Evolutionary conservation across 2,888 invertebrate genomes (phyloP).

Genomic region (Icerya purchasi): DNA sequence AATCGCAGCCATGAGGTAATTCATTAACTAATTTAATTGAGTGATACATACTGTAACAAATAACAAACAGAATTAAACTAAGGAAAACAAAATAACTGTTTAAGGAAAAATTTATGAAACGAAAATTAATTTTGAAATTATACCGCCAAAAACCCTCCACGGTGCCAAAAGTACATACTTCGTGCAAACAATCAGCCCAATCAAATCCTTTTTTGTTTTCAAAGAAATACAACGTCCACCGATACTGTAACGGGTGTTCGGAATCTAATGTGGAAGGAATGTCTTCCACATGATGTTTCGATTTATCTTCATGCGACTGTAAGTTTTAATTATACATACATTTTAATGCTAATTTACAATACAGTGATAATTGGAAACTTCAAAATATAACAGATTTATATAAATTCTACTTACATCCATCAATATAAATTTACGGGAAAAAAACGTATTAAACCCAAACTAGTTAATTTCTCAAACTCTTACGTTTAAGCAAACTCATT

Average conservation of each 20-base stretch:
- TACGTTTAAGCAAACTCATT: no score
- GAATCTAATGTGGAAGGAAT: constrained; percentile 16
- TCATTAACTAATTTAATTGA: constrained; percentile 76
- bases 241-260: constrained; percentile 85
- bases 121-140: no score
- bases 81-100: no score
- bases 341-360: no score
- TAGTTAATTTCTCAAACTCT: no score
- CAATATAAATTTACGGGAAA: no score
- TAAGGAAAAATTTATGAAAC: no score
- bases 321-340: no score
- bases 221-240: constrained; percentile 95
- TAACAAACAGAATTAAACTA: constrained; percentile 1
- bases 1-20: constrained; percentile 64
- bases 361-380: no score
- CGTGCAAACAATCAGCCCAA: constrained; percentile 87
- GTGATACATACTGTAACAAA: constrained; percentile 53
- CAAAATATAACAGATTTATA: no score
- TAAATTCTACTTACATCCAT: no score
- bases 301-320: background rate
- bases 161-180: constrained; percentile 85
- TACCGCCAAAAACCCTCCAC: constrained; percentile 99
- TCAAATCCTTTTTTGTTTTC: constrained; percentile 74
- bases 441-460: no score
- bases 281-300: background rate